These are phyloP conservation scores for Rousettus madagascariensis DNA, from an alignment of 2,797 vertebrate species.

Conservation along the genomic window DNA sequence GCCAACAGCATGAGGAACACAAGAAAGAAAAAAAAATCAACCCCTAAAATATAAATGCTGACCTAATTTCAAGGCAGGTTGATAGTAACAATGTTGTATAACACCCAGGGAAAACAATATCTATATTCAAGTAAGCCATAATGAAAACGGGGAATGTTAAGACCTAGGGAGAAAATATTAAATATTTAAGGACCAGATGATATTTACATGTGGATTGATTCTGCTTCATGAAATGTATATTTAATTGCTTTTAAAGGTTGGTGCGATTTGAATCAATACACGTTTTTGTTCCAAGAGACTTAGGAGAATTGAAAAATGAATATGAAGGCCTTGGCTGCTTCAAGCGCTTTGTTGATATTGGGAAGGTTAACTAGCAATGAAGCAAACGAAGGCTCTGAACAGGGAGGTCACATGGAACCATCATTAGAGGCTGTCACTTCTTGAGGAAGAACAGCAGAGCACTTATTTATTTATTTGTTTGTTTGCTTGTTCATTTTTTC, in stretches of 20 bases:
- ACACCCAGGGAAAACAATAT: not conserved
- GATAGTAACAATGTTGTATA: not conserved
- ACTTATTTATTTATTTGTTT: not conserved
- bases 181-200: conserved; percentile 42
- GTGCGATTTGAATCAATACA: not conserved
- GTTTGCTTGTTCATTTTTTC: not conserved
- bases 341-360: not conserved
- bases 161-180: not conserved
- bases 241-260: conserved; percentile 13
- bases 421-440: not conserved
- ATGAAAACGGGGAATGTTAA: not conserved
- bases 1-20: not conserved
- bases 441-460: not conserved
- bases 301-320: not conserved
- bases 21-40: not conserved
- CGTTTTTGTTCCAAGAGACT: not conserved
- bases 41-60: conserved; percentile 15
- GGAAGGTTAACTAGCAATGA: not conserved
- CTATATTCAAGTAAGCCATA: not conserved
- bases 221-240: not conserved
- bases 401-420: fast-evolving
- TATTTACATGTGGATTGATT: not conserved
- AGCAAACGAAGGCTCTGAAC: not conserved
- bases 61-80: conserved; percentile 58
- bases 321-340: not conserved